Evolutionary conservation across 92 coral and sea anemone species (phyloP), one percentile per base, ranked within the genome.

Genomic region (Paragorgia papillata): DNA sequence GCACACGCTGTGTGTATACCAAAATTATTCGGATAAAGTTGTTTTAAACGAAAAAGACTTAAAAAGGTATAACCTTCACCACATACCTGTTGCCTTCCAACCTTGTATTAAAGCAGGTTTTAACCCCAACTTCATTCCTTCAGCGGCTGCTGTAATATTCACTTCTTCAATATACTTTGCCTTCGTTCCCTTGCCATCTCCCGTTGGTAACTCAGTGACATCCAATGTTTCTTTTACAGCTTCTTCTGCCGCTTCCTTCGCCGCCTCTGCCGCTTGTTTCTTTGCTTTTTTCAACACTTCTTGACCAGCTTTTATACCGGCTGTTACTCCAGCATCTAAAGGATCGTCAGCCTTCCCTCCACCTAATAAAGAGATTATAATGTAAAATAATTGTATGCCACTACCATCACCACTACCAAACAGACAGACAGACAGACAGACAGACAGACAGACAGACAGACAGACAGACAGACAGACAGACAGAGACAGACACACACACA

Each of bases 281-380:
- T 91, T 91, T 29, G 96, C 96, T 62, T 90, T 90, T 18, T 51
- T 66, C 0, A 91, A 89, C 26, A 91, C 96, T 26, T 87, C 86
- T 50, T 84, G 65, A 2, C 96, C 96, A 17, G 96, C 96, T 34
- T 74, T 82, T 3, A 91, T 91, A 30, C 96, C 96, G n/a, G 96
- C 96, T 19, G 88, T 82, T 20, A 91, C 96, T n/a, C 96, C 96
- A 28, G 96, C 96, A 67, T 83, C 43, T 14, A 68, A 18, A 10
- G 75, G 75, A 20, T 68, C 75, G 5, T 50, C 55, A 7, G 59
- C 6, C 30, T 68, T 68, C 17, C 58, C 59, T 48, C 34, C 60
- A 44, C 26, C 4, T 35, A 43, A 62, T 15, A 62, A 62, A 27
- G 40, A 30, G 19, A 25, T 9, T 13, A 37, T 4, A 37, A 37